Evolutionary conservation across 2,113 vertebrate species (phyloP), one percentile per base, ranked within the genome.

Genomic region (Megaceryle maxima): DNA sequence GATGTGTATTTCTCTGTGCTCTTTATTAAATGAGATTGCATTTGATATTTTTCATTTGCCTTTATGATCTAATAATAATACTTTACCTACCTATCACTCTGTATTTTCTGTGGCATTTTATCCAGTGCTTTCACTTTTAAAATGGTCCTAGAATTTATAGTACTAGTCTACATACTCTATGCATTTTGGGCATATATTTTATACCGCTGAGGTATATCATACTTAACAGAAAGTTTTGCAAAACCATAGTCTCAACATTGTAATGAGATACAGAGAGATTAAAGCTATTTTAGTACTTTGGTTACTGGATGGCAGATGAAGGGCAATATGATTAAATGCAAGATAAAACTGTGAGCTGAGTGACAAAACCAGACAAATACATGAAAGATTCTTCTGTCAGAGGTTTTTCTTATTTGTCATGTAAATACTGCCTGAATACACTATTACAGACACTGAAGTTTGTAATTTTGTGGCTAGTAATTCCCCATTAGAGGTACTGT

Each of bases 281-380:
- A 96, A 94, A 81, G 57, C 69, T 93, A 92, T 93, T 95, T 96
- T 90, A 94, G 93, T 90, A 59, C 88, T 92, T 92, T 85, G 92
- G 92, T 70, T 94, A 90, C 77, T 95, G 92, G 75, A 90, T 96
- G 94, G 90, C 94, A 96, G 81, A 92, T 96, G 95, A 96, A 97
- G 94, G 94, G 73, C 92, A 96, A 85, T 83, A 83, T 94, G 94
- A 97, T 97, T 93, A 95, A 96, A 90, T 90, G 72, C 76, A 79
- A 95, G 92, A 96, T 95, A 94, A 93, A 97, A 95, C 85, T 90
- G 85, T 97, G 94, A 97, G 66, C 86, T 66, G 93, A 95, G 90
- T 89, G 86, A 96, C 95, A 95, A 95, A 95, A 85, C 41, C 55
- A 94, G 96, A 84, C 80, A 92, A 91, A 80, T 85, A 93, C 67